Evolutionary conservation across 92 coral and sea anemone species (phyloP).

Genomic region (Phymanthus crucifer): DNA sequence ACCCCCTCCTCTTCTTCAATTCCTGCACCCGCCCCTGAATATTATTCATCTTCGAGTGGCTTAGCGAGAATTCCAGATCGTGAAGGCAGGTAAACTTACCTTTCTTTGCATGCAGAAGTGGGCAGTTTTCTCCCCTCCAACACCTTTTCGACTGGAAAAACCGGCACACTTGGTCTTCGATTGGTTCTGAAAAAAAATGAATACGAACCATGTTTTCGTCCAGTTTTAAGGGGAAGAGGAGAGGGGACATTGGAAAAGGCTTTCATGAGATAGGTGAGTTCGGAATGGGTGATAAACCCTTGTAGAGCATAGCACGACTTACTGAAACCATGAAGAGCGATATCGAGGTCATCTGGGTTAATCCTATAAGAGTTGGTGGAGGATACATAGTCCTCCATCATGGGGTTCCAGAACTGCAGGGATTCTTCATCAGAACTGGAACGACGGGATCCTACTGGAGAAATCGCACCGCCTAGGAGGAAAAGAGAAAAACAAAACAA

Average conservation of each 20-base stretch:
- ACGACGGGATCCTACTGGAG: constrained; percentile 28
- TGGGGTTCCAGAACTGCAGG: constrained; percentile 78
- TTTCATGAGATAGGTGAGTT: neutral
- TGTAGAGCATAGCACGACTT: constrained; percentile 20
- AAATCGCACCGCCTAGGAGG: neutral
- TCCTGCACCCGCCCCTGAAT: too few relatives aligned
- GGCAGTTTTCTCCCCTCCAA: constrained; percentile 84
- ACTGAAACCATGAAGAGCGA: constrained; percentile 91
- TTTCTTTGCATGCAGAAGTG: constrained; percentile 68
- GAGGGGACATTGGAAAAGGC: neutral
- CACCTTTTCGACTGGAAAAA: constrained; percentile 68
- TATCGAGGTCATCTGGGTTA: constrained; percentile 71
- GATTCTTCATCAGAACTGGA: constrained; percentile 52
- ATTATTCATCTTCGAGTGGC: too few relatives aligned
- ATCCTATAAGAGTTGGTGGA: constrained; percentile 77
- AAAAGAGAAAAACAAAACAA: neutral
- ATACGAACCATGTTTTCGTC: neutral
- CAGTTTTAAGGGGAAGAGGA: neutral
- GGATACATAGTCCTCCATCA: constrained; percentile 78
- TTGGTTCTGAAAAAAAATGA: constrained; percentile 69
- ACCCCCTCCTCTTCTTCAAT: too few relatives aligned
- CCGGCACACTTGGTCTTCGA: constrained; percentile 68
- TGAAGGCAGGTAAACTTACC: constrained; percentile 65
- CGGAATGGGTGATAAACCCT: too few relatives aligned
- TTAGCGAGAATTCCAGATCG: too few relatives aligned